Conservation (phyloP, 2,113 vertebrate species). For the Dasypus novemcinctus region DNA sequence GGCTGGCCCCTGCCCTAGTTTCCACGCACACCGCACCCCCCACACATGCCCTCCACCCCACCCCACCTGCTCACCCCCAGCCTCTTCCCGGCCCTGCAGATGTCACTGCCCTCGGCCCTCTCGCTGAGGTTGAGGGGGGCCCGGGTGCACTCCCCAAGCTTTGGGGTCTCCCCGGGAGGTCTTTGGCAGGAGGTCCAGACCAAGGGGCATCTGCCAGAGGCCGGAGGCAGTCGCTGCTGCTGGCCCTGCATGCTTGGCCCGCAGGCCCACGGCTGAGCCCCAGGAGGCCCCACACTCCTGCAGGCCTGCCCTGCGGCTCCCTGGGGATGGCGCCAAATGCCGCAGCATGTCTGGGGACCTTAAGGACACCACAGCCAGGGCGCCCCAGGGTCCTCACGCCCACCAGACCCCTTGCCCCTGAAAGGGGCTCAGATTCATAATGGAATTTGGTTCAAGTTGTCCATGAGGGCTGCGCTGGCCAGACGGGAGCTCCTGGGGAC, state of each 20-base stretch:
- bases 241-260: neutral
- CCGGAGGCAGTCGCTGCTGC: neutral
- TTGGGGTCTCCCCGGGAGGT: too few species aligned
- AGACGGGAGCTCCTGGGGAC: neutral
- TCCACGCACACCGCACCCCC: accelerated
- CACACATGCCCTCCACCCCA: accelerated
- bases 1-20: neutral
- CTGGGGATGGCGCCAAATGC: neutral
- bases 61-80: neutral
- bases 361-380: too few species aligned
- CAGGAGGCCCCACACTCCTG: neutral
- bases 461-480: neutral
- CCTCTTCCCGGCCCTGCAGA: neutral
- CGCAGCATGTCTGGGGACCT: accelerated
- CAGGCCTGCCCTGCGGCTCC: accelerated
- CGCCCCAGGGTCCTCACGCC: accelerated
- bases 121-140: neutral
- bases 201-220: neutral
- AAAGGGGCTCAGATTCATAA: neutral
- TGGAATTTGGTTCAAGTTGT: constrained; percentile 4
- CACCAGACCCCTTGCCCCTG: neutral
- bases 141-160: neutral
- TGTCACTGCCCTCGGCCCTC: accelerated
- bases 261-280: neutral
- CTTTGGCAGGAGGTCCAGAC: neutral